Base-by-base conservation (phyloP, 2,888 invertebrate species). In the Alsophila aescularia region DNA sequence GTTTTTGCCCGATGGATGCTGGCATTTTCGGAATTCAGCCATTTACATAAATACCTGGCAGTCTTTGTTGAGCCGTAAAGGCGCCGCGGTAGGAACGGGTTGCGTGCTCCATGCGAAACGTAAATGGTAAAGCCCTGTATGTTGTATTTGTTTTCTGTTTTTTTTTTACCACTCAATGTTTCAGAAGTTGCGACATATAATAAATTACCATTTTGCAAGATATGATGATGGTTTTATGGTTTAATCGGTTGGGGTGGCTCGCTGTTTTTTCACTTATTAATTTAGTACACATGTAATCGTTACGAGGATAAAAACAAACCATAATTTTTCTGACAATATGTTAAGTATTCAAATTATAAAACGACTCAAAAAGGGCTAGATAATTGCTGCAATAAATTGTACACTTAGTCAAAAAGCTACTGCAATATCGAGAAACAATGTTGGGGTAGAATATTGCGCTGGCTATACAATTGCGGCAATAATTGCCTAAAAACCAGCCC, bases 1-100 rank as follows among this genome's bases (percentile, higher is more conserved):
- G 85, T 87, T 87, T 90, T 89, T 87, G 82, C 76, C 64, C 67
- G 73, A 70, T 73, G 71, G 75, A 76, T 75, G 78, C 75, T 67
- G 81, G 84, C 80, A 87, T 87, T 87, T 88, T 89, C 81, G 87
- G 88, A 86, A 89, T 89, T 83, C 82, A 77, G 76, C 72, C 79
- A 90, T 90, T 90, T 90, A 88, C 90, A 90, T 90, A 90, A 89
- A 90, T 89, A 73, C 87, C 83, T 67, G 64, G 69, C 74, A 73
- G 76, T 79, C 87, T 88, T 88, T 88, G 87, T 88, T 79, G 80
- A 85, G 86, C 86, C 82, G 83, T 84, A 79, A 81, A 83, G 89
- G 88, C 87, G 87, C 89, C 88, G 87, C 81, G 67, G 73, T 75
- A 63, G 56, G 66, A 67, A 67, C 66, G 62, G 63, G 68, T 70